Percentiles rank a stretch among this genome's conserved stretches.
Conservation (phyloP, 2,113 vertebrate genomes). For the Neotragus moschatus region DNA sequence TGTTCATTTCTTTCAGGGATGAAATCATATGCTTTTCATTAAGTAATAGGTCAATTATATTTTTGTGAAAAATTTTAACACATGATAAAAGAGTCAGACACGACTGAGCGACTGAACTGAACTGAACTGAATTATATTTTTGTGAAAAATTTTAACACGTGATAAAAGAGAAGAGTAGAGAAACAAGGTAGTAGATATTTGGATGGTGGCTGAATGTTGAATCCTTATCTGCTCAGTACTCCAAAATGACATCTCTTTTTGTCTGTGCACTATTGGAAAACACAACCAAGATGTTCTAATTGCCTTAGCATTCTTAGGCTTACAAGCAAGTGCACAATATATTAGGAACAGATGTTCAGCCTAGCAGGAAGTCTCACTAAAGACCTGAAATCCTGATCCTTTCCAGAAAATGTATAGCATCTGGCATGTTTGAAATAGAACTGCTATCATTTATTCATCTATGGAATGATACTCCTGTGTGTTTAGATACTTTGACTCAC, state of each 20-base stretch:
- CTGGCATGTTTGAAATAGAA: constrained; percentile 65
- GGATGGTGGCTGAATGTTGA: neutral
- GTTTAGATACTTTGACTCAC: constrained; percentile 57
- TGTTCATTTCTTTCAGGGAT: neutral
- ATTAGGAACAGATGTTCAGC: constrained; percentile 74
- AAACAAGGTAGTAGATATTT: neutral
- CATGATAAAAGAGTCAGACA: neutral
- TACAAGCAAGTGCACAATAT: constrained; percentile 66
- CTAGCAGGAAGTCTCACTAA: constrained; percentile 63
- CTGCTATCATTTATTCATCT: constrained; percentile 52
- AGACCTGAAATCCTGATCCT: constrained; percentile 62
- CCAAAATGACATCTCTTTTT: constrained; percentile 11
- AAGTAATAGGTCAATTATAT: neutral
- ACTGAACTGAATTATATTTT: neutral
- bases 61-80: neutral
- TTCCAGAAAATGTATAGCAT: constrained; percentile 70
- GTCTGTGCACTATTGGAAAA: constrained; percentile 47
- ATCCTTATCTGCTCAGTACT: neutral
- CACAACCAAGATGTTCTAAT: constrained; percentile 58
- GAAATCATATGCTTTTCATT: neutral
- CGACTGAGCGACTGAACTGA: no score
- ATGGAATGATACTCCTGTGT: constrained; percentile 58
- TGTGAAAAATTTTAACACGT: neutral
- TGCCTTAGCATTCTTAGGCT: constrained; percentile 38
- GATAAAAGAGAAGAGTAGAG: neutral